These are phyloP conservation scores for Dascillus cervinus DNA, from an alignment of 2,888 invertebrate genomes.

Conservation along the genomic window DNA sequence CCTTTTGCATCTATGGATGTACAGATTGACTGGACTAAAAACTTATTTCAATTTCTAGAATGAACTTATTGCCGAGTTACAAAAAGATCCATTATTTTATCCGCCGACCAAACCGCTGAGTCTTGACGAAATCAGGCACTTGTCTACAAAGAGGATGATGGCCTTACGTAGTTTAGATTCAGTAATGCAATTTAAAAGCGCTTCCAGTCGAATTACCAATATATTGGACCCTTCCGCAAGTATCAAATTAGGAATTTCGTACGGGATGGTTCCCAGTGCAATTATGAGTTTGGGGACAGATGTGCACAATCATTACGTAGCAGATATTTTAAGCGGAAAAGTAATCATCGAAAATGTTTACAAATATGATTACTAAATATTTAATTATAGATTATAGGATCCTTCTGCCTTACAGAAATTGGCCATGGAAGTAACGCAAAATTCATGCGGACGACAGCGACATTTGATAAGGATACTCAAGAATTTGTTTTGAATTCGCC, in stretches of 20 bases:
- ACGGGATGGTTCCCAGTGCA: conserved; percentile 57
- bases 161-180: too few relatives aligned
- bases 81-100: too few relatives aligned
- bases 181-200: too few relatives aligned
- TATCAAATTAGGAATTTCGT: conserved; percentile 57
- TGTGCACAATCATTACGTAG: conserved; percentile 52
- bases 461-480: conserved; percentile 63
- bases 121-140: too few relatives aligned
- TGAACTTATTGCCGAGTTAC: conserved; percentile 25
- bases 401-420: conserved; percentile 84
- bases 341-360: too few relatives aligned
- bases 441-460: conserved; percentile 79
- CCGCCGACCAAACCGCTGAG: too few relatives aligned
- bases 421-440: conserved; percentile 87
- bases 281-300: conserved; percentile 58
- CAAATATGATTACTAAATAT: too few relatives aligned
- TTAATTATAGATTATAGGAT: conserved; percentile 51
- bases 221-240: conserved; percentile 55
- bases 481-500: conserved; percentile 69
- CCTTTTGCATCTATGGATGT: too few relatives aligned
- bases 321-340: conserved; percentile 34
- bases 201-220: too few relatives aligned
- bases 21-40: too few relatives aligned
- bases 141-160: too few relatives aligned
- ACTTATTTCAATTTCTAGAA: too few relatives aligned